Evolutionary conservation across 2,797 vertebrate genomes (phyloP), one percentile per base, ranked within the genome.

Genomic region (Aselliscus stoliczkanus): DNA sequence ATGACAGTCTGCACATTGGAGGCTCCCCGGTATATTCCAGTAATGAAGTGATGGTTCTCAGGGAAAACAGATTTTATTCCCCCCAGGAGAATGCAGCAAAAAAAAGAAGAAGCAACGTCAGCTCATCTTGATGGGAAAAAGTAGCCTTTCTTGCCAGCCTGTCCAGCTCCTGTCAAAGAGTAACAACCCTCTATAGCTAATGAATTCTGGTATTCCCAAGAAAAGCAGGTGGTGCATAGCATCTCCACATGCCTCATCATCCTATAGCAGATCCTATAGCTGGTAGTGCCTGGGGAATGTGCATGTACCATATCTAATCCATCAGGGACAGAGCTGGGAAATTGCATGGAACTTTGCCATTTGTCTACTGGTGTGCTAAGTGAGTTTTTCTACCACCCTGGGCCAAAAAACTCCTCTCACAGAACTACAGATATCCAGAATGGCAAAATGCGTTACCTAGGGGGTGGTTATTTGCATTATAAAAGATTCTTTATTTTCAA

Each of bases 401-500:
- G 93, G 76, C 65, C 80, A 96, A 87, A 82, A 84, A 76, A 90
- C 83, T 88, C 88, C 93, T 89, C 79, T 92, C 60, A 34, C 70
- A 88, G 39, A 39, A 50, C 70, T 96, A 86, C 93, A 96, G 95
- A 96, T 88, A 96, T 42, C 37, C 7, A 56, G 47, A 11, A 69
- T 77, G 56, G 81, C 42, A 56, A 93, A 72, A 77, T 15, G 76
- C 27, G n/a, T 88, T 95, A 82, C 84, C 84, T 90, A 70, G 58
- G 60, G 79, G 47, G 94, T 89, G 54, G 2, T 80, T 95, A 93
- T 94, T 95, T 96, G 80, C 86, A 89, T 84, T 86, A 90, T 88
- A 93, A 91, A 88, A 94, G 25, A 67, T 39, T 88, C 56, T 69
- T 88, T 27, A 31, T 77, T 95, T 96, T 85, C 8, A 50, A 70